phyloP scores from a whole-genome alignment of 2,797 vertebrate genomes.

The Chelon auratus region DNA sequence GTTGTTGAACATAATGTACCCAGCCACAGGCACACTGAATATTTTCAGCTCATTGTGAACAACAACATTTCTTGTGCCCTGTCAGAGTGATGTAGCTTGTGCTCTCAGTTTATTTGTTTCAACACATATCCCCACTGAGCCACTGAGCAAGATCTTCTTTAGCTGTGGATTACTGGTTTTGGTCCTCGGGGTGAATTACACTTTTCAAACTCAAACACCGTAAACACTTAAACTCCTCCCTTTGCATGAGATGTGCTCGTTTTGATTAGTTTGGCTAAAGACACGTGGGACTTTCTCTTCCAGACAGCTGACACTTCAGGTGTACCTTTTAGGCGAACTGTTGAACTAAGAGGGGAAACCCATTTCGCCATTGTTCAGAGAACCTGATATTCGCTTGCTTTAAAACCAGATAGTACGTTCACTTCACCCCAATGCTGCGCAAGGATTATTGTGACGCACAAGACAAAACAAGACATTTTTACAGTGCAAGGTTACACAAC shows the following conservation, averaged over 20 bases:
- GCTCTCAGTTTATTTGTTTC: background rate
- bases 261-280: background rate
- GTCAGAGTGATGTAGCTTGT: constrained; percentile 33
- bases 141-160: constrained; percentile 6
- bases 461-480: background rate
- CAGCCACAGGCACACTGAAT: background rate
- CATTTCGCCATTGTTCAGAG: background rate
- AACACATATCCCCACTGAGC: constrained; percentile 7
- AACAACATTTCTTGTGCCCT: constrained; percentile 2
- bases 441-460: background rate
- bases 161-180: constrained; percentile 1
- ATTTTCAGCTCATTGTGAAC: constrained; percentile 14
- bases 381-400: constrained; percentile 11
- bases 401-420: background rate
- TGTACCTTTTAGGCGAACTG: background rate
- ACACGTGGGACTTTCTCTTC: background rate
- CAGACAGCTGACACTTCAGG: constrained; percentile 26
- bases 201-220: constrained; percentile 4
- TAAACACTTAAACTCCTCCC: constrained; percentile 3
- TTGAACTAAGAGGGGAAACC: background rate
- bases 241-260: background rate
- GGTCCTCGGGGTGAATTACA: background rate
- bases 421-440: background rate
- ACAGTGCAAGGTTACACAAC: background rate
- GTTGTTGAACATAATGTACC: constrained; percentile 4